Base-by-base conservation (phyloP, 2,888 invertebrate species). In the Hypsopygia costalis region DNA sequence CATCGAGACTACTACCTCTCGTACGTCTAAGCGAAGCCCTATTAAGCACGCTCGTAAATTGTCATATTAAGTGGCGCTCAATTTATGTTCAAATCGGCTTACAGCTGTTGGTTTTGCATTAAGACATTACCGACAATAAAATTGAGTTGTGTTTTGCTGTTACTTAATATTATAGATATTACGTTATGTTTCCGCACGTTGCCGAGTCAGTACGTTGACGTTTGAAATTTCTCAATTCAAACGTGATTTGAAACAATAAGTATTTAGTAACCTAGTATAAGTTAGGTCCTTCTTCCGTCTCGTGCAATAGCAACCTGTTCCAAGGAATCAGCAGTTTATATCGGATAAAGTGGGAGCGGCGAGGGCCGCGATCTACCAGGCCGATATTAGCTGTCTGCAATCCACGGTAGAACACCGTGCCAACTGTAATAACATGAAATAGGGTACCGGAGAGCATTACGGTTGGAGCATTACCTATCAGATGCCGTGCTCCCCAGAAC, bases 341-440 rank as follows among this genome's bases (percentile, higher is more conserved):
- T 36, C 36, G 36, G 36, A 36, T 36, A 36, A 29, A 10, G 36
- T 29, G 60, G 58, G 57, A 64, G 62, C 54, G 53, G 61, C 58
- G 58, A 52, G 47, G 60, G 54, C 53, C 54, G 69, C 61, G 76
- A 80, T 80, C 66, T 62, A 50, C 58, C 47, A 47, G 51, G 48
- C 51, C 56, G 77, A 80, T 80, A 79, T 60, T 61, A 55, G 61
- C 59, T 64, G 66, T 67, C 64, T 62, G 58, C 62, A 62, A 16
- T 16, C 16, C 16, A 16, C 16, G 3, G 62, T 57, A 60, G 65
- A 68, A 66, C 62, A 65, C 60, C 60, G 63, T 57, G 56, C 62
- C 64, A 62, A 58, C 59, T 68, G 70, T 74, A 74, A 77, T 73
- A 77, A 71, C 73, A 77, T 77, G 78, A 76, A 80, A 78, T 77